phyloP scores from a whole-genome alignment of 2,888 invertebrate species.

The Lysandra coridon region DNA sequence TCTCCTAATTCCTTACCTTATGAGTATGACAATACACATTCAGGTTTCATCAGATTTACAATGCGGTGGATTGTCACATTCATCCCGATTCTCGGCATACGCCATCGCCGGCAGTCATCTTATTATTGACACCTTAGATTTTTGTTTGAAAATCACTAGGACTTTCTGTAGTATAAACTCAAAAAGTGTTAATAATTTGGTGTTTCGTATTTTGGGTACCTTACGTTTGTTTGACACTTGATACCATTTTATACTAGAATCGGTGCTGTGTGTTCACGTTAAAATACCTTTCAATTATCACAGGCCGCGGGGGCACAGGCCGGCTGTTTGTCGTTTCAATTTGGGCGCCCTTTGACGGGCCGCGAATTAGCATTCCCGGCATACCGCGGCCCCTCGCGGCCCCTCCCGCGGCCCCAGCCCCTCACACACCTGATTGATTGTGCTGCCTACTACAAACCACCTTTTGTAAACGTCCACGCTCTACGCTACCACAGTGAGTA shows the following conservation, averaged over 20 bases:
- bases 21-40: too few species aligned
- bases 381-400: conserved; percentile 63
- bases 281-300: conserved; percentile 58
- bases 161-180: too few species aligned
- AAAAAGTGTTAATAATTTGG: too few species aligned
- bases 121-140: too few species aligned
- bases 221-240: background rate
- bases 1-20: too few species aligned
- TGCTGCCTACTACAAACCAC: background rate
- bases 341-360: conserved; percentile 69
- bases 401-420: conserved; percentile 37
- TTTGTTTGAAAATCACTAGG: too few species aligned
- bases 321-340: conserved; percentile 73
- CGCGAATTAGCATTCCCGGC: conserved; percentile 68
- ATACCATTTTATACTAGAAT: background rate
- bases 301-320: conserved; percentile 43
- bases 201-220: too few species aligned
- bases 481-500: background rate
- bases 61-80: too few species aligned
- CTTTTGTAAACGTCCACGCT: background rate
- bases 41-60: too few species aligned
- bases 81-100: too few species aligned
- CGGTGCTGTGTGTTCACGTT: background rate
- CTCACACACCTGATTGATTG: conserved; percentile 48
- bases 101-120: too few species aligned